Conservation (phyloP, 2,888 invertebrate genomes). For the Timema podura region DNA sequence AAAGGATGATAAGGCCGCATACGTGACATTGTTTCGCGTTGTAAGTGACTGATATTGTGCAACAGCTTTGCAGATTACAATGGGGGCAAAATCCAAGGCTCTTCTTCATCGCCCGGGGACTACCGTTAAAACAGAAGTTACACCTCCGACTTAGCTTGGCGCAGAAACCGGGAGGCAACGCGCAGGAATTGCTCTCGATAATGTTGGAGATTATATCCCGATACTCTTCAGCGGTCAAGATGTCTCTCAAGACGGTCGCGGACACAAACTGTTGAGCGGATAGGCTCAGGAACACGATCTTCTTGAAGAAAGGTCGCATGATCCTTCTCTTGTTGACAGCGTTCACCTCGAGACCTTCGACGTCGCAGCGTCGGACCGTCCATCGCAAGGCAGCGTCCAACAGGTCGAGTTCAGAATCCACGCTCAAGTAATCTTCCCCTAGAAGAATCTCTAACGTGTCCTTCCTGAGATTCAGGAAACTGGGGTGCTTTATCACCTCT, state of each 20-base stretch:
- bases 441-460: not conserved
- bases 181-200: not conserved
- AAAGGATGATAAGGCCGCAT: not conserved
- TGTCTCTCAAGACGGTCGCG: not conserved
- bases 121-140: not conserved
- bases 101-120: not conserved
- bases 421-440: not conserved
- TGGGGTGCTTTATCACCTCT: not conserved
- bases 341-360: not conserved
- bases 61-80: not conserved
- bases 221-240: slow-evolving; percentile 1
- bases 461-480: not conserved
- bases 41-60: not conserved
- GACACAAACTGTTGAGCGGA: not conserved
- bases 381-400: not conserved
- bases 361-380: not conserved
- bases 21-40: not conserved
- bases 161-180: not conserved
- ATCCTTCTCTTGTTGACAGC: not conserved
- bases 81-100: not conserved
- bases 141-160: not conserved
- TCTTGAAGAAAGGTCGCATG: not conserved
- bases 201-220: slow-evolving; percentile 6
- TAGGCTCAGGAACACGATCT: not conserved
- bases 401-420: not conserved